Evolutionary conservation across 2,113 vertebrate genomes (phyloP).

Genomic region (Hypomesus transpacificus): DNA sequence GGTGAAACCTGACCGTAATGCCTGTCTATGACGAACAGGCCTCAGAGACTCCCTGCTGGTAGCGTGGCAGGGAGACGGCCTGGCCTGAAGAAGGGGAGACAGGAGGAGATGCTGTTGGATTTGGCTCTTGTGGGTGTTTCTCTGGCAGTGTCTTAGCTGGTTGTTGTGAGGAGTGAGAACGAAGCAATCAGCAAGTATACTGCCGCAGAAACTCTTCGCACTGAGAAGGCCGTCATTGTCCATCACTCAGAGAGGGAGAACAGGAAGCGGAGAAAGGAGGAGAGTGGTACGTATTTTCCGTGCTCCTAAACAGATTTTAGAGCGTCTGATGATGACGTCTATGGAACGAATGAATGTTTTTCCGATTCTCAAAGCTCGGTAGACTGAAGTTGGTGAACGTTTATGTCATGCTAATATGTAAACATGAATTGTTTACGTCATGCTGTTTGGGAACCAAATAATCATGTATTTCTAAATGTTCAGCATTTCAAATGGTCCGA

Average conservation of each 20-base stretch:
- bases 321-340: background rate
- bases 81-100: background rate
- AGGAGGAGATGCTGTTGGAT: constrained; percentile 11
- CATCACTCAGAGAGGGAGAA: background rate
- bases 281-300: background rate
- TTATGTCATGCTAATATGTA: too few relatives aligned
- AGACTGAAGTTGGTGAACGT: too few relatives aligned
- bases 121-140: constrained; percentile 94
- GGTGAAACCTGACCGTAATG: too few relatives aligned
- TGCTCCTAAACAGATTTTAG: background rate
- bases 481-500: background rate
- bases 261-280: background rate
- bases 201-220: constrained; percentile 98
- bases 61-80: background rate
- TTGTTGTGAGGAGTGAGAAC: constrained; percentile 94
- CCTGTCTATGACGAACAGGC: too few relatives aligned
- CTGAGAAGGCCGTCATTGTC: constrained; percentile 59
- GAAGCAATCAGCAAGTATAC: constrained; percentile 99
- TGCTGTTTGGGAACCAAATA: too few relatives aligned
- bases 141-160: constrained; percentile 99
- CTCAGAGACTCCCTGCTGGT: constrained; percentile 36
- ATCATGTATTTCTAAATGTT: background rate
- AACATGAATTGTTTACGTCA: too few relatives aligned
- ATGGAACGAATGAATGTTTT: background rate
- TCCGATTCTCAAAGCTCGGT: background rate